Base-by-base conservation (phyloP, 35 echinoderm and acorn worm genomes). In the Patiria miniata region DNA sequence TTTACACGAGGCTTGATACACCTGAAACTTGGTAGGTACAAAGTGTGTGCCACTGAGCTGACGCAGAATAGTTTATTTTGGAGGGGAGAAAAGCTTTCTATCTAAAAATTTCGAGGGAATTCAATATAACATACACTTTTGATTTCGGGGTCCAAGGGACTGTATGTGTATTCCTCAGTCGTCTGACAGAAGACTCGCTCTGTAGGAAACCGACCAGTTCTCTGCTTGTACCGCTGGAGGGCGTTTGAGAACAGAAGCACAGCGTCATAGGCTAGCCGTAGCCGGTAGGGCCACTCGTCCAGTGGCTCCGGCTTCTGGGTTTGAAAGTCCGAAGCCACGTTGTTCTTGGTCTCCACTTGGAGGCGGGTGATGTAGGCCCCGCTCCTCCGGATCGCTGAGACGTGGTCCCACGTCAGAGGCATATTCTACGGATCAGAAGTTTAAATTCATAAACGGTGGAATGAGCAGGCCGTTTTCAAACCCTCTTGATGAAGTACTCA, bases 291-390 rank as follows among this genome's bases (percentile, higher is more conserved):
- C 93, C 93, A 95, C 61, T 95, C 93, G 36, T 95, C 93, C 1
- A 92, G 39, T 14, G 90, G 90, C 59, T 95, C 93, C 1, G 93
- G 85, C 44, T 87, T 91, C 26, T 86, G 83, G 40, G 93, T 95
- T 6, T 79, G 78, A 77, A 80, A 89, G 18, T 83, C 77, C 0
- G 82, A 89, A 12, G 90, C 82, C 39, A 91, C 85, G 37, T 91
- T 95, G 32, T 79, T 19, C 2, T 78, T 37, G 19, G 86, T 92
- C 23, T 85, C 30, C 79, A 95, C 84, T 40, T 83, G 84, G 3
- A 95, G 85, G 7, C 93, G 89, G 2, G 93, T 95, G 17, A 95
- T 78, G 80, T 95, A 95, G 28, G 93, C 93, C 40, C 93, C 86
- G 0, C 82, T 85, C 18, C 77, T 4, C 12, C 89, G 61, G 36